phyloP scores from a whole-genome alignment of 2,888 invertebrate genomes.

The Lasioglossum oenotherae region DNA sequence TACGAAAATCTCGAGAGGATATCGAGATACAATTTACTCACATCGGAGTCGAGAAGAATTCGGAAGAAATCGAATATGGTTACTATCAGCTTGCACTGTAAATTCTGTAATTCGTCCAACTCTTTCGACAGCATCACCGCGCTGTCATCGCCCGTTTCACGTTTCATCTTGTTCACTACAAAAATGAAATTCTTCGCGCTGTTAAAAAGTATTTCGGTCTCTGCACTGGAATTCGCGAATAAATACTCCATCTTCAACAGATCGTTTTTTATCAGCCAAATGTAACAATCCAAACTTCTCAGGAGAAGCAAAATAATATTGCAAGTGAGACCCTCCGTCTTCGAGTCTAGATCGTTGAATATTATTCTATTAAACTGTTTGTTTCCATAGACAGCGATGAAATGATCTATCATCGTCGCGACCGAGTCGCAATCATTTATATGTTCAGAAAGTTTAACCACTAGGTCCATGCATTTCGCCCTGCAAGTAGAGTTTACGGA shows the following conservation, averaged over 20 bases:
- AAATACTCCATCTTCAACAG: conserved; percentile 67
- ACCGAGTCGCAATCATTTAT: conserved; percentile 71
- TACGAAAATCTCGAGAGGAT: neutral
- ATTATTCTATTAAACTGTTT: conserved; percentile 76
- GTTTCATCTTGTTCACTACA: conserved; percentile 42
- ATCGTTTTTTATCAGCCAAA: conserved; percentile 75
- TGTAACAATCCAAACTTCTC: conserved; percentile 84
- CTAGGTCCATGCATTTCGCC: conserved; percentile 85
- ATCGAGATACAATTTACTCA: conserved; percentile 30
- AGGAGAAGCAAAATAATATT: conserved; percentile 83
- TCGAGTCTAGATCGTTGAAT: conserved; percentile 67
- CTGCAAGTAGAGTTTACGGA: conserved; percentile 84
- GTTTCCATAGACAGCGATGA: conserved; percentile 73
- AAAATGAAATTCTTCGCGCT: conserved; percentile 71
- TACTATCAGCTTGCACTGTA: conserved; percentile 85
- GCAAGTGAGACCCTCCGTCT: conserved; percentile 66
- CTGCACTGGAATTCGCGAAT: conserved; percentile 68
- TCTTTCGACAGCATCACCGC: conserved; percentile 61
- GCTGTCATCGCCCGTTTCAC: conserved; percentile 54
- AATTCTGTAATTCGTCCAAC: conserved; percentile 76
- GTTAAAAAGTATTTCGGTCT: conserved; percentile 73
- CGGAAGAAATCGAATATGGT: conserved; percentile 84
- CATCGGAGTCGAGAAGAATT: conserved; percentile 77
- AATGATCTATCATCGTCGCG: conserved; percentile 73
- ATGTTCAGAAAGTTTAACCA: conserved; percentile 81